A percentile compares a stretch with the other conserved stretches of the same genome.
These are phyloP conservation scores for Cairina moschata DNA, from an alignment of 2,113 vertebrate species.

Conservation along the genomic window DNA sequence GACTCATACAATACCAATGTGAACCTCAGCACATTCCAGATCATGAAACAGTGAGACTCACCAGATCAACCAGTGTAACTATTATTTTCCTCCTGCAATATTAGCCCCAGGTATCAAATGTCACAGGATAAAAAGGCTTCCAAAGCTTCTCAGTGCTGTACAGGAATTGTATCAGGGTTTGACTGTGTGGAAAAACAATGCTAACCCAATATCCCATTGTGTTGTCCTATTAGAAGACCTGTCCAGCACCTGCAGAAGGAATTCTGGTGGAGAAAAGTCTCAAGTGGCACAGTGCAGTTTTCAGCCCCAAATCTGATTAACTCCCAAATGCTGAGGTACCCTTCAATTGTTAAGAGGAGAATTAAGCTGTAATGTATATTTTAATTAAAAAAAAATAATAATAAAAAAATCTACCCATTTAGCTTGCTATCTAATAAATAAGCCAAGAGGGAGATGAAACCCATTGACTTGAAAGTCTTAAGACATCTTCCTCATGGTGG, in stretches of 20 bases:
- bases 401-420: background rate
- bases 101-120: too few relatives aligned
- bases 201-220: rapidly evolving
- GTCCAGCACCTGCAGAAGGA: background rate
- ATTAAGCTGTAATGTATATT: background rate
- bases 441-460: background rate
- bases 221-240: background rate
- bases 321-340: background rate
- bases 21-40: background rate
- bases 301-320: background rate
- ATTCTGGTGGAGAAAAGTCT: background rate
- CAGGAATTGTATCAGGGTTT: rapidly evolving
- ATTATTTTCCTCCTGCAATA: background rate
- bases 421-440: background rate
- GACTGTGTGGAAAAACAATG: background rate
- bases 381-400: background rate
- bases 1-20: background rate
- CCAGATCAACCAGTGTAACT: background rate
- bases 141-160: background rate
- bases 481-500: background rate
- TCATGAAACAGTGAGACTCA: background rate
- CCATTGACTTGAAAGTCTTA: background rate
- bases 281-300: background rate
- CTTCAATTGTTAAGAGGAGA: background rate
- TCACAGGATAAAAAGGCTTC: background rate